phyloP scores from a whole-genome alignment of 2,113 vertebrate species.

The Aplodontia rufa region DNA sequence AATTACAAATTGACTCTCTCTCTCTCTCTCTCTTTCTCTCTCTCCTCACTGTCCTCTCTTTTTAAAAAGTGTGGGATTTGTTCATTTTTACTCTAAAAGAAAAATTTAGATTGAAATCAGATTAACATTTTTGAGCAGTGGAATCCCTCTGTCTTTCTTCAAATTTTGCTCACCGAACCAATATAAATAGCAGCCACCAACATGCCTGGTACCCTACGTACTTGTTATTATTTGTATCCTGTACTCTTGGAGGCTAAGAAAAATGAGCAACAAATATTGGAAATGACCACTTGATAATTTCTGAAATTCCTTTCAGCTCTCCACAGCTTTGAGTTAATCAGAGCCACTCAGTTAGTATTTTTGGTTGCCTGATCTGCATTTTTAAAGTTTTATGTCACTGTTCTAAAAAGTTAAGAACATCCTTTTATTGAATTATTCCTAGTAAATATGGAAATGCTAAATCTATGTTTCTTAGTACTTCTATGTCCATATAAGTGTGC shows the following conservation, averaged over 20 bases:
- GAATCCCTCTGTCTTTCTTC: background rate
- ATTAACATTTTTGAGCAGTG: background rate
- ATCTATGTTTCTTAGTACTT: background rate
- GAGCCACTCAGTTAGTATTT: background rate
- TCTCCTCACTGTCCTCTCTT: no score
- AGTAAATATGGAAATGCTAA: background rate
- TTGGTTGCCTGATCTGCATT: background rate
- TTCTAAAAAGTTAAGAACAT: background rate
- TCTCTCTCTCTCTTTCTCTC: no score
- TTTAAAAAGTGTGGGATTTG: no score
- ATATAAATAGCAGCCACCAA: background rate
- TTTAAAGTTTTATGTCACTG: background rate
- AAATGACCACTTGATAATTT: background rate
- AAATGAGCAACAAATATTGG: background rate
- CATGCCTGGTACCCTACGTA: background rate
- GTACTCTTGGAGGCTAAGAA: background rate
- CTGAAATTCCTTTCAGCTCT: background rate
- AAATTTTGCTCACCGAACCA: background rate
- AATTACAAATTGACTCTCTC: no score
- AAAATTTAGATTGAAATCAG: background rate
- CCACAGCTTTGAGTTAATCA: background rate
- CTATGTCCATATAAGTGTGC: background rate
- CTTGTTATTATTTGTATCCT: rapidly evolving
- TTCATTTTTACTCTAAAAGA: background rate
- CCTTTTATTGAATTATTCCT: background rate